Percentiles rank a stretch among this genome's conserved stretches.
Conservation (phyloP, 1,140 invertebrate genomes). For the Drepana arcuata region DNA sequence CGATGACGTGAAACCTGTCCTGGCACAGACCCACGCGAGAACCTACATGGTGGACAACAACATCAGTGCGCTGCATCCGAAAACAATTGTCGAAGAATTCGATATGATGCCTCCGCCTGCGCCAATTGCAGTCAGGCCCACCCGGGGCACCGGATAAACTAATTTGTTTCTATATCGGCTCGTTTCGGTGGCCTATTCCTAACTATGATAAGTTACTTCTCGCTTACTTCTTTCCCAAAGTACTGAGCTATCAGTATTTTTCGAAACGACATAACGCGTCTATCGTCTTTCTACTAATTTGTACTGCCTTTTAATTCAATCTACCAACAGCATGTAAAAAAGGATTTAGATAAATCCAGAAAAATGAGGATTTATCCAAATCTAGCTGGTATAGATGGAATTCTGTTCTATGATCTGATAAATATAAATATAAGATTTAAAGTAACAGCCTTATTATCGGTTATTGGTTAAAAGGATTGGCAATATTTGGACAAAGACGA, state of each 20-base stretch:
- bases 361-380: no score
- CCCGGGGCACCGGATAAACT: constrained; percentile 32
- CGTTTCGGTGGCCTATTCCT: constrained; percentile 1
- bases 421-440: no score
- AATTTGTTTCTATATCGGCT: background rate
- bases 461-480: no score
- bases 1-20: constrained; percentile 29
- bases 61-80: constrained; percentile 64
- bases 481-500: no score
- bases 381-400: no score
- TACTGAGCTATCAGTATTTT: background rate
- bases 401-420: no score
- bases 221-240: background rate
- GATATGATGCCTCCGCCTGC: constrained; percentile 44
- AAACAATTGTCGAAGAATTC: constrained; percentile 68
- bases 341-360: no score
- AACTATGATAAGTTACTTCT: background rate
- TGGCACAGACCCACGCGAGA: constrained; percentile 49
- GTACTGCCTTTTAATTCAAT: background rate
- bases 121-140: constrained; percentile 25
- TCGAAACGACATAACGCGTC: background rate
- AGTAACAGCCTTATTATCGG: no score
- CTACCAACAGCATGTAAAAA: no score
- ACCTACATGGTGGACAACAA: constrained; percentile 64
- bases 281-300: background rate